Evolutionary conservation across 2,797 vertebrate genomes (phyloP), one percentile per base, ranked within the genome.

Genomic region (Pseudomugil tenellus): DNA sequence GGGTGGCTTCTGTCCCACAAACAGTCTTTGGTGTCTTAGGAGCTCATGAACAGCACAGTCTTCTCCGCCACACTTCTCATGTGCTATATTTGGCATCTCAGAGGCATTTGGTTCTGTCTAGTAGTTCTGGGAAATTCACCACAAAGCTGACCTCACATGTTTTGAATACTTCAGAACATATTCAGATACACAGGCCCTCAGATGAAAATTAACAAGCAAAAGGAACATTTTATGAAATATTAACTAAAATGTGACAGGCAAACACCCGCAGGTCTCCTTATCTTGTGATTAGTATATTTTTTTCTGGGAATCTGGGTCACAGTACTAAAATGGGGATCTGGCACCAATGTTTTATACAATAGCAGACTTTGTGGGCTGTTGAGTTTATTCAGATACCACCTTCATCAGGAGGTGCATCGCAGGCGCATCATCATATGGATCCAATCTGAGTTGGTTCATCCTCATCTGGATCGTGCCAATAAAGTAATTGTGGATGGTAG

Each of bases 251-350:
- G 51, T 67, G 56, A 53, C 17, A 43, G 37, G 28, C 29, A 28
- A 65, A 21, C 54, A 78, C 74, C 59, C 68, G 65, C 61, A 71
- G 53, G 54, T 62, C 53, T 72, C 31, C 35, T 70, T 57, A 54
- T 81, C 76, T 70, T 65, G 65, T 77, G 68, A 79, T 76, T 2
- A 63, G 51, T 41, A 31, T 65, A 39, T 60, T 31, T 65, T n/a
- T n/a, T n/a, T n/a, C 54, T 12, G 25, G 26, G 19, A 71, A 84
- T 80, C 62, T 84, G 66, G 69, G 77, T 76, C 84, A 80, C 53
- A 11, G 32, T 51, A 48, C 67, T 58, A 46, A 77, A 71, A 53
- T 11, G 48, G 8, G 53, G 39, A 67, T n/a, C 25, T 3, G n/a
- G 63, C 35, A 46, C 11, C 19, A 6, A 35, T 31, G 5, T 2